These are phyloP conservation scores for Heliconius sara DNA, from an alignment of 2,888 invertebrate species.

Conservation along the genomic window DNA sequence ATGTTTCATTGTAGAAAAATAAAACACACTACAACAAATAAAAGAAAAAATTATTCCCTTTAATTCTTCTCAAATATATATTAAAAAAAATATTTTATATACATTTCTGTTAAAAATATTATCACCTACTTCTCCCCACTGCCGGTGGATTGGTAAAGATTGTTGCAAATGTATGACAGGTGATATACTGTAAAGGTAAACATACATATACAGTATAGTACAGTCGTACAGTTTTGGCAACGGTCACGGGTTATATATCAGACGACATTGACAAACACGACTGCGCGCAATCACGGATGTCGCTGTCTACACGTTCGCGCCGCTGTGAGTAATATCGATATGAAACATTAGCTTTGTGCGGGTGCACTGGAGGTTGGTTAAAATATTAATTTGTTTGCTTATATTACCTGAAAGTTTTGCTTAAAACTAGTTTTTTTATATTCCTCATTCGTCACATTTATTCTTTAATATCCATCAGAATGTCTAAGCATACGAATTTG, in stretches of 20 bases:
- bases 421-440: neutral
- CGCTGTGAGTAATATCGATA: conserved; percentile 66
- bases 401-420: neutral
- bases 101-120: neutral
- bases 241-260: conserved; percentile 68
- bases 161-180: conserved; percentile 38
- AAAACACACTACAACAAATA: neutral
- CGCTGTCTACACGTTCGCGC: conserved; percentile 73
- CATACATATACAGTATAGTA: conserved; percentile 56
- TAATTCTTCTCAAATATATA: neutral
- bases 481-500: neutral
- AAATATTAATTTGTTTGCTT: conserved; percentile 12
- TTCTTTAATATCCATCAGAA: neutral
- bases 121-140: neutral
- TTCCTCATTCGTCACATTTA: neutral
- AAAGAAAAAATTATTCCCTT: neutral
- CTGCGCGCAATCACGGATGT: conserved; percentile 68
- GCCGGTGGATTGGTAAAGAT: neutral
- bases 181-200: conserved; percentile 57
- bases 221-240: conserved; percentile 63
- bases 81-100: neutral
- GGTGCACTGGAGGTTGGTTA: neutral
- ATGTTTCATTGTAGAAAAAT: too few species aligned
- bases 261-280: conserved; percentile 74
- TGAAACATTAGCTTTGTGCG: conserved; percentile 27